Conservation (phyloP, 2,113 vertebrate genomes). For the Ciconia boyciana region DNA sequence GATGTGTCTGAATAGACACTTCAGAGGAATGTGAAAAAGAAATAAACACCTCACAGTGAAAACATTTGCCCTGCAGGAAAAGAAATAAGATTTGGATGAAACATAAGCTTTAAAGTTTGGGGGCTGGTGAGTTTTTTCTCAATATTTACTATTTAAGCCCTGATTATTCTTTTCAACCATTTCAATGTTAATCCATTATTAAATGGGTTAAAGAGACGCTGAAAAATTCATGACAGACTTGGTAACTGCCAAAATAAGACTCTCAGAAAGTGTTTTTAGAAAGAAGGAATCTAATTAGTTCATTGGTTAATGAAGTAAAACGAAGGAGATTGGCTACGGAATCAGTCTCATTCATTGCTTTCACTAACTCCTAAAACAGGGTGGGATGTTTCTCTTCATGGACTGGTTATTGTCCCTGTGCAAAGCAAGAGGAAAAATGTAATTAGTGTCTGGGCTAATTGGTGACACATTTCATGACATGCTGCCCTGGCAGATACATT, state of each 20-base stretch:
- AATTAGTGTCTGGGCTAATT: not conserved
- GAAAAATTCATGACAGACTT: conserved; percentile 11
- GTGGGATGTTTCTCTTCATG: not conserved
- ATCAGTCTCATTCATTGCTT: conserved; percentile 23
- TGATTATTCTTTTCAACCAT: not conserved
- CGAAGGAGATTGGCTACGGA: not conserved
- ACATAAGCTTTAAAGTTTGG: not conserved
- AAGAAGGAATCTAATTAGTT: conserved; percentile 50
- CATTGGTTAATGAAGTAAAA: conserved; percentile 63
- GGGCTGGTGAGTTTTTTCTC: not conserved
- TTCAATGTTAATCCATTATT: conserved; percentile 6
- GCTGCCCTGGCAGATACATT: not conserved
- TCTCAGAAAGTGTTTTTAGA: conserved; percentile 12
- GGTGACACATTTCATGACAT: not conserved
- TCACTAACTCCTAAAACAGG: not conserved
- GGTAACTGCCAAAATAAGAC: not conserved
- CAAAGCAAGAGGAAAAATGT: not conserved
- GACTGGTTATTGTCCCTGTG: not conserved
- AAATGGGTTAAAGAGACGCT: not conserved
- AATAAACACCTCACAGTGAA: not conserved
- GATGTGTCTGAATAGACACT: not conserved
- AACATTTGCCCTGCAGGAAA: not conserved
- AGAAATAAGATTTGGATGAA: not conserved
- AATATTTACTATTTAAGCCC: not conserved
- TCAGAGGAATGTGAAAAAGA: not conserved